Evolutionary conservation across 2,888 invertebrate genomes (phyloP).

Genomic region (Nephrotoma appendiculata): DNA sequence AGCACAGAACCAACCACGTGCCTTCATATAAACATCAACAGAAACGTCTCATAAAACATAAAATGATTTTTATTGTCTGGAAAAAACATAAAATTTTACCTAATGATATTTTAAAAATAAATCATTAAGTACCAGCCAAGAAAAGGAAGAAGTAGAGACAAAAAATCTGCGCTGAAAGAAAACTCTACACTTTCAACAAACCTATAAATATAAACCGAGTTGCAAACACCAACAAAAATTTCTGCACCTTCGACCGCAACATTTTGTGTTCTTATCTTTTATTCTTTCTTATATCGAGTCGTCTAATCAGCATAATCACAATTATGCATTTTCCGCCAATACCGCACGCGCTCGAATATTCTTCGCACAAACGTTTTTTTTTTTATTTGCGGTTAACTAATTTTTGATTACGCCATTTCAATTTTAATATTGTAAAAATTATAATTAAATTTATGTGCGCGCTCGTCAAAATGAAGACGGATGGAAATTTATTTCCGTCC

Average conservation of each 20-base stretch:
- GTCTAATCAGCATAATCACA: not conserved
- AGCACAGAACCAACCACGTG: not conserved
- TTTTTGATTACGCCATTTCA: not conserved
- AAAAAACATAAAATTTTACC: not conserved
- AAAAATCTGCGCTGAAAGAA: not conserved
- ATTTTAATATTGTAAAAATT: not conserved
- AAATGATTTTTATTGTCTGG: not conserved
- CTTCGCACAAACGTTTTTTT: not conserved
- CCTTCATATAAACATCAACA: not conserved
- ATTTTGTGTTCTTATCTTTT: not conserved
- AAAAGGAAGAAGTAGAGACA: not conserved
- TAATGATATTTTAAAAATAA: not conserved
- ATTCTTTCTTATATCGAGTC: no score
- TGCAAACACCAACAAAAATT: not conserved
- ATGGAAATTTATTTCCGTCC: not conserved
- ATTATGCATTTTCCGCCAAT: not conserved
- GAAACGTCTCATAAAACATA: not conserved
- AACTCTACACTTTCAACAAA: not conserved
- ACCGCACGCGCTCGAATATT: not conserved
- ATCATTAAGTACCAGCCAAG: not conserved
- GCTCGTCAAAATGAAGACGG: not conserved
- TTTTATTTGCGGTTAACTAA: not conserved
- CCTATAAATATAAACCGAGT: not conserved
- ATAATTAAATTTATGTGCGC: not conserved
- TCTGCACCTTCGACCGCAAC: not conserved